Percentiles rank a stretch among this genome's conserved stretches.
Conservation (phyloP, 2,113 vertebrate species). For the Anarrhichthys ocellatus region DNA sequence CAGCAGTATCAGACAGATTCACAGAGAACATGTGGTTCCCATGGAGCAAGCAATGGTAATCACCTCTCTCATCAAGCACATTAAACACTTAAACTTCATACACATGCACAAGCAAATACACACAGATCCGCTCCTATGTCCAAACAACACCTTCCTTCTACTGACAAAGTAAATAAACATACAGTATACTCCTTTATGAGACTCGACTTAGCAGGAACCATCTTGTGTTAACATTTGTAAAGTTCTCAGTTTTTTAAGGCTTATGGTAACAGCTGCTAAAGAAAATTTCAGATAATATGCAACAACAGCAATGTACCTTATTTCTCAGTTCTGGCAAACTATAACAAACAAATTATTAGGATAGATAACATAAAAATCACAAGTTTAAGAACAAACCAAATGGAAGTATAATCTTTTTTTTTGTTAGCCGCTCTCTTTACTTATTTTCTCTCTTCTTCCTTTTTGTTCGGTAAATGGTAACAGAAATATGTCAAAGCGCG, state of each 20-base stretch:
- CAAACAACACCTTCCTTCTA: neutral
- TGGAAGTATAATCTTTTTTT: neutral
- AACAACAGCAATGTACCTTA: neutral
- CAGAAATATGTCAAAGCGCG: slow-evolving; percentile 90
- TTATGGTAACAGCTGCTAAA: neutral
- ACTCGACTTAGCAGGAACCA: neutral
- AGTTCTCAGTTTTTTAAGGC: neutral
- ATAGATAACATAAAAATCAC: neutral
- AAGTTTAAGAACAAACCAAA: neutral
- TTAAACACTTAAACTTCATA: neutral
- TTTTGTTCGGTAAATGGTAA: slow-evolving; percentile 77
- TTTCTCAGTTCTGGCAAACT: neutral
- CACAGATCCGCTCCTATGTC: neutral
- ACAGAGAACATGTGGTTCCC: slow-evolving; percentile 87
- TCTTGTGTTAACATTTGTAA: neutral
- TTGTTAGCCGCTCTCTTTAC: neutral
- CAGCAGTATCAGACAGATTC: slow-evolving; percentile 86
- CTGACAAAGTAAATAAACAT: neutral
- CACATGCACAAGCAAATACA: neutral
- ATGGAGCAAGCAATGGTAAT: slow-evolving; percentile 92
- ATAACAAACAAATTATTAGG: neutral
- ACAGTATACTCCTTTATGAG: neutral
- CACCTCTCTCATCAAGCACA: neutral
- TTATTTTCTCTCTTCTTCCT: slow-evolving; percentile 19
- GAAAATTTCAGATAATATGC: neutral